A percentile compares a stretch with the other conserved stretches of the same genome.
These are phyloP conservation scores for Epinotia demarniana DNA, from an alignment of 2,888 invertebrate species.

Conservation along the genomic window DNA sequence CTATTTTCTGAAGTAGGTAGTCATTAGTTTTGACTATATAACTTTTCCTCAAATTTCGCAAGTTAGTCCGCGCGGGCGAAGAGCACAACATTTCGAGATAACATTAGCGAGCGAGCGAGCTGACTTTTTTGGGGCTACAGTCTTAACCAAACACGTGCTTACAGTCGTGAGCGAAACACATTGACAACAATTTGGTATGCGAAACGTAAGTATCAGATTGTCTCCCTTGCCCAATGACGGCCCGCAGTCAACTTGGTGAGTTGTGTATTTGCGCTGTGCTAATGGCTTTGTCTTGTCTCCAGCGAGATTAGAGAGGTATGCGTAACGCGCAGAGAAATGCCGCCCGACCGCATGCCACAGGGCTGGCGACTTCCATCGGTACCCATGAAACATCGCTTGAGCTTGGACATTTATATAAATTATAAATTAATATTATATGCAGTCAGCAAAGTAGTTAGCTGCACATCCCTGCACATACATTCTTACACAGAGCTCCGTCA, in stretches of 20 bases:
- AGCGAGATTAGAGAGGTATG: slow-evolving; percentile 50
- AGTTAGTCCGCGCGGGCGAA: no score
- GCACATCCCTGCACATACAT: no score
- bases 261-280: slow-evolving; percentile 30
- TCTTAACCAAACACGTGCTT: background rate
- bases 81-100: no score
- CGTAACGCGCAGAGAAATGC: slow-evolving; percentile 56
- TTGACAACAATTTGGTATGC: background rate
- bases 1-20: no score
- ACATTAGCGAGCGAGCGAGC: no score
- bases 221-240: slow-evolving; percentile 21
- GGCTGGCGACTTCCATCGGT: slow-evolving; percentile 50
- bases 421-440: background rate
- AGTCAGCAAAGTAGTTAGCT: no score
- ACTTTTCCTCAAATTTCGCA: no score
- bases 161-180: background rate
- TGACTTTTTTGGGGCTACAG: no score
- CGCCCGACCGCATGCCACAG: slow-evolving; percentile 62
- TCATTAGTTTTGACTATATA: no score
- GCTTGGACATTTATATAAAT: background rate
- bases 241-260: slow-evolving; percentile 3
- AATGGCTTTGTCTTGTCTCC: slow-evolving; percentile 46
- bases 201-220: no score
- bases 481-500: no score
- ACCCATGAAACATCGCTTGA: background rate